These are phyloP conservation scores for Neolamprologus sp. DNA, from an alignment of 2,113 vertebrate species.

Conservation along the genomic window DNA sequence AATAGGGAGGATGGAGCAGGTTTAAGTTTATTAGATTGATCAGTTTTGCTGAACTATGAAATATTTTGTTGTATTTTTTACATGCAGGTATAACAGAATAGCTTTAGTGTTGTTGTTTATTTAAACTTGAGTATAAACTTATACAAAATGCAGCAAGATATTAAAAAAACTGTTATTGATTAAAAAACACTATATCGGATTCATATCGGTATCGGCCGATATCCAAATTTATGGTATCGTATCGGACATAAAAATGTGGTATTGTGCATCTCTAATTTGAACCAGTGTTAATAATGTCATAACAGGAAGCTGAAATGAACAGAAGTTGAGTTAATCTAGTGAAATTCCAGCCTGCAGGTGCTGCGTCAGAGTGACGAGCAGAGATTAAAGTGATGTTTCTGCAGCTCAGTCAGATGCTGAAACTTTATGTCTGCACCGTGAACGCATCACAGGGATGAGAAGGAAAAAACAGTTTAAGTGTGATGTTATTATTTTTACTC, in stretches of 20 bases:
- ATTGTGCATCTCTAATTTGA: neutral
- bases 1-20: accelerated
- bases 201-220: accelerated
- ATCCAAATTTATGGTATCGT: accelerated
- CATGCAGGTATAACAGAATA: accelerated
- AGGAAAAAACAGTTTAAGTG: accelerated
- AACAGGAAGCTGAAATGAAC: neutral
- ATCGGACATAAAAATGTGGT: neutral
- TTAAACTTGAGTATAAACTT: accelerated
- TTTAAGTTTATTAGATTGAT: accelerated
- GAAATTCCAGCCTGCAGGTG: neutral
- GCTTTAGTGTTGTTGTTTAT: neutral
- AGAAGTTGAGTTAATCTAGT: neutral
- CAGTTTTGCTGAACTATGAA: accelerated
- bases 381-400: neutral
- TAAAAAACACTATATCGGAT: neutral
- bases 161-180: accelerated
- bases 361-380: neutral
- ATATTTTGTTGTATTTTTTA: accelerated
- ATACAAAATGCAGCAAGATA: neutral
- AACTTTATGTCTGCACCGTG: neutral
- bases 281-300: neutral
- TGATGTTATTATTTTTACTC: neutral
- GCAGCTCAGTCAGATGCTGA: neutral
- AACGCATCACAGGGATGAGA: accelerated